These are phyloP conservation scores for Corythaixoides concolor DNA, from an alignment of 2,113 vertebrate genomes.

Conservation along the genomic window DNA sequence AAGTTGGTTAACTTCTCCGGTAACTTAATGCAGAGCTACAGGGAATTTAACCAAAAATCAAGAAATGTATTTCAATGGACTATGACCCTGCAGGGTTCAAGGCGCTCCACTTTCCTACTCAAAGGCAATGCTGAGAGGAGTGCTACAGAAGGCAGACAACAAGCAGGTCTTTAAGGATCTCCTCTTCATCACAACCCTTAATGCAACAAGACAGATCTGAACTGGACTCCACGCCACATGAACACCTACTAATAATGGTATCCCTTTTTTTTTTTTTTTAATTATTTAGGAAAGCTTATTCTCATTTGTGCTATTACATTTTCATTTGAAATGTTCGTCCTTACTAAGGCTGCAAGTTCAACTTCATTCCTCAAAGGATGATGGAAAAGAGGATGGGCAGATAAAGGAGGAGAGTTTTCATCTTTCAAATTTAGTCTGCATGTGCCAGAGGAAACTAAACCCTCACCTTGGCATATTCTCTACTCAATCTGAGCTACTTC, in stretches of 20 bases:
- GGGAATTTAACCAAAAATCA: not conserved
- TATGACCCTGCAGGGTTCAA: accelerated
- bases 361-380: not conserved
- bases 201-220: not conserved
- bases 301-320: not conserved
- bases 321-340: not conserved
- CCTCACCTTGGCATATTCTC: not conserved
- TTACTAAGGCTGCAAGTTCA: not conserved
- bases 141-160: not conserved
- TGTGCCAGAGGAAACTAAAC: not conserved
- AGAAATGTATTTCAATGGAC: not conserved
- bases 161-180: not conserved
- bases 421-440: not conserved
- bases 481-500: not conserved
- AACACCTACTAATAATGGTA: not conserved
- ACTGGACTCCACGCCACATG: not conserved
- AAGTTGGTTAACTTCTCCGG: not conserved
- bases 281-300: not conserved
- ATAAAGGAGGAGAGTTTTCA: not conserved
- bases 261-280: not conserved
- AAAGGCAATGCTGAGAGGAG: not conserved
- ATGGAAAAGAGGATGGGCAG: not conserved
- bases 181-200: not conserved
- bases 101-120: not conserved
- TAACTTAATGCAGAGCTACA: not conserved